These are phyloP conservation scores for Dynastes tityus DNA, from an alignment of 2,888 invertebrate species.

Conservation along the genomic window DNA sequence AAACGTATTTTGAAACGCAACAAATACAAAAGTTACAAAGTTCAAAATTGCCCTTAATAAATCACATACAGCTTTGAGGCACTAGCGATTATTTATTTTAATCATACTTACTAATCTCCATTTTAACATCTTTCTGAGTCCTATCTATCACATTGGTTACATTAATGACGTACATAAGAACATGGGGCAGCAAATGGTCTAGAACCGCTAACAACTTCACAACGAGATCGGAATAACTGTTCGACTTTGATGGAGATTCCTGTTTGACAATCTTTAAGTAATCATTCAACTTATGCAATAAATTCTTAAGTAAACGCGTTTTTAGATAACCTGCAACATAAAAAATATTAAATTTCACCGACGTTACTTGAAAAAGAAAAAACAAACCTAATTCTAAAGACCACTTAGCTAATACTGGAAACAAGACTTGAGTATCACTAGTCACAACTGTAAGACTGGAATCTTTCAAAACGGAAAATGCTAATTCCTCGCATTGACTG, in stretches of 20 bases:
- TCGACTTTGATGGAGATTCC: constrained; percentile 63
- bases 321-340: constrained; percentile 71
- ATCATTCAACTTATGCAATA: constrained; percentile 66
- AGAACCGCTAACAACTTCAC: constrained; percentile 65
- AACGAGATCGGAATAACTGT: constrained; percentile 63
- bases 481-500: constrained; percentile 75
- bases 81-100: no score
- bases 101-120: constrained; percentile 65
- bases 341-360: not conserved
- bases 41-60: no score
- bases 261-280: constrained; percentile 62
- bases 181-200: constrained; percentile 68
- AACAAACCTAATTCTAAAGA: constrained; percentile 69
- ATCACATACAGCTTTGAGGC: no score
- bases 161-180: constrained; percentile 67
- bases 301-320: constrained; percentile 71
- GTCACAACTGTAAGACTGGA: constrained; percentile 73
- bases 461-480: constrained; percentile 75
- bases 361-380: no score
- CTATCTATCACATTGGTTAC: constrained; percentile 64
- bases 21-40: no score
- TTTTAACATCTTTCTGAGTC: constrained; percentile 65
- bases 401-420: constrained; percentile 79
- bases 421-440: constrained; percentile 72
- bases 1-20: no score